Evolutionary conservation across 2,113 vertebrate genomes (phyloP).

Genomic region (Dinomys branickii): DNA sequence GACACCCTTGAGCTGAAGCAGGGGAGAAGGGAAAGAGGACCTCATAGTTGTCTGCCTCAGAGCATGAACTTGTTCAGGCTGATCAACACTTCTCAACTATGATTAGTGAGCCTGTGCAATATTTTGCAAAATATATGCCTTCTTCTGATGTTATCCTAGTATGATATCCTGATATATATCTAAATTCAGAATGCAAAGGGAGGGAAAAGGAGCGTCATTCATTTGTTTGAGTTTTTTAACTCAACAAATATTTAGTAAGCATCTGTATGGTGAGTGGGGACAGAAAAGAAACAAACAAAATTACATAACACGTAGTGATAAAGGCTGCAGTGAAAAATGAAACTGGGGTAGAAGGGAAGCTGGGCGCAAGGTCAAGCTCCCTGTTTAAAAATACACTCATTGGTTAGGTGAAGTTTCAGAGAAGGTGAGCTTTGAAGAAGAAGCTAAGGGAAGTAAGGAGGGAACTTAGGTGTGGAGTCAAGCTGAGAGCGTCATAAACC

Average conservation of each 20-base stretch:
- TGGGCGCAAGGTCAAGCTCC: not conserved
- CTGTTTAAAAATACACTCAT: not conserved
- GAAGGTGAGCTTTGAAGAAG: not conserved
- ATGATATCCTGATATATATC: not conserved
- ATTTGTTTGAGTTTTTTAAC: not conserved
- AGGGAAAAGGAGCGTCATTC: not conserved
- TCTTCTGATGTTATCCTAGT: not conserved
- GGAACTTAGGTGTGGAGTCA: not conserved
- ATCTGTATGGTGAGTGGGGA: not conserved
- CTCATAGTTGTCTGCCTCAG: not conserved
- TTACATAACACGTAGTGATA: not conserved
- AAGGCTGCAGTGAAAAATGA: not conserved
- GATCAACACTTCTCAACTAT: not conserved
- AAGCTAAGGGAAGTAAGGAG: not conserved
- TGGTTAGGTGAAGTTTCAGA: not conserved
- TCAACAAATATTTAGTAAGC: not conserved
- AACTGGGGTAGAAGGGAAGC: not conserved
- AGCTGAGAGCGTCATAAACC: not conserved
- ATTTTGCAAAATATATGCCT: not conserved
- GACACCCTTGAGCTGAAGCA: not conserved
- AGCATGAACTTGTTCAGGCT: not conserved
- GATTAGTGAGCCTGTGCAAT: not conserved
- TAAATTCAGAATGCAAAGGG: not conserved
- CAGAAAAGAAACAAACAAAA: conserved; percentile 35
- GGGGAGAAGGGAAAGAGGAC: not conserved